Base-by-base conservation (phyloP, 2,113 vertebrate genomes). In the Platycercus adscitus region DNA sequence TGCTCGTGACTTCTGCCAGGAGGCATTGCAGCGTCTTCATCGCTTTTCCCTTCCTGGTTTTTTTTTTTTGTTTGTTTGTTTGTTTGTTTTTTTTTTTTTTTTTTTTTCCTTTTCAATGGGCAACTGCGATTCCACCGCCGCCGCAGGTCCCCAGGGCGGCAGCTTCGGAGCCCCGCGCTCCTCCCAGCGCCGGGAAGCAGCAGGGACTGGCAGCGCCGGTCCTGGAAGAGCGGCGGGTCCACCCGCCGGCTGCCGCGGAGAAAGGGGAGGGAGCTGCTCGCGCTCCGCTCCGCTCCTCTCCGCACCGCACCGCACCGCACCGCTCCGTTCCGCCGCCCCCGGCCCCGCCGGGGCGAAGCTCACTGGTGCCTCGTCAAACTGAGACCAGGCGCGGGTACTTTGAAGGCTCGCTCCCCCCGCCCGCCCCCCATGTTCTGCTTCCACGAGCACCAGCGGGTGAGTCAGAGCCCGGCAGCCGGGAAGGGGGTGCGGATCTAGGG, bases 101-200 rank as follows among this genome's bases (percentile, higher is more conserved):
- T 37, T 37, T 37, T 24, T 41, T 6, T 18, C 47, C 29, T 3
- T 11, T 58, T 86, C 41, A 70, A 60, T 21, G 69, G 53, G 88
- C 72, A 53, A 46, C 46, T 6, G 85, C 89, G 29, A 52, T 75
- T 6, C 84, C 94, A 97, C 98, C 96, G 97, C 98, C 96, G 98
- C 98, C 97, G 98, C 98, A 97, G 96, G 84, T 98, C 92, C 87
- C 61, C 97, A 97, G 98, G 98, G 97, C 97, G 97, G 97, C 97
- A 26, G 88, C 61, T 86, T 17, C 91, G 24, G 55, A 86, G 88
- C 88, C 89, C 86, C 91, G 94, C 95, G 90, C 95, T 95, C 89
- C 96, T 97, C 97, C 72, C 96, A 56, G 98, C 96, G 95, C 93
- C 97, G 87, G 96, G 89, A 95, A 96, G 97, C 97, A 95, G 96